Base-by-base conservation (phyloP, 2,888 invertebrate genomes). In the Acrobasis repandana region DNA sequence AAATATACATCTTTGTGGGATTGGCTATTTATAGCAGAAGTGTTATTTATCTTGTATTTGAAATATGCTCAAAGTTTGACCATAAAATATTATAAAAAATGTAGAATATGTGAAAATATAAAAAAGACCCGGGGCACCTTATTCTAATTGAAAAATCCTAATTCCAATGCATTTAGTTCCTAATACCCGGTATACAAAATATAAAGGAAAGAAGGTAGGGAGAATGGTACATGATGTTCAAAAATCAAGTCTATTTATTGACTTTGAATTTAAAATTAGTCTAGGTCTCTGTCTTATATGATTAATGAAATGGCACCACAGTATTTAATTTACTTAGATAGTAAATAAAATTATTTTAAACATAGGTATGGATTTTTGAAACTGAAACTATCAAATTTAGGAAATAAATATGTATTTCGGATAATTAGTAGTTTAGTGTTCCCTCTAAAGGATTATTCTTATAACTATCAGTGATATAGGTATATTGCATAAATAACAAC, bases 121-220 rank as follows among this genome's bases (percentile, higher is more conserved):
- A 50, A 50, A 50, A 28, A 20, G 28, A 4, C 28, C 50, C 50
- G 10, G 28, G 15, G 50, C n/a, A n/a, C n/a, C n/a, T 28, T 15
- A 50, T 50, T 50, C 50, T 28, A 28, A 50, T 50, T 50, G 20
- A 20, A 50, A 50, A 50, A 50, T 50, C 50, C 14, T n/a, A n/a
- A n/a, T n/a, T n/a, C n/a, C n/a, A n/a, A n/a, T n/a, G n/a, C 3
- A 9, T 28, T 11, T 50, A 28, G 50, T 4, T 50, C 50, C 50
- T 50, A 50, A 50, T 28, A 28, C 50, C 50, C 28, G 28, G 50
- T 50, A 28, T 50, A 50, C 50, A n/a, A 15, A 50, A 50, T 50
- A 50, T 50, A 15, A 50, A 4, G 15, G 15, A 50, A 50, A 28
- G 50, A 28, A 28, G 50, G 50, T 50, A 28, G 50, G 50, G 28